Evolutionary conservation across 2,888 invertebrate genomes (phyloP), one percentile per base, ranked within the genome.

Genomic region (Mellilla xanthometata): DNA sequence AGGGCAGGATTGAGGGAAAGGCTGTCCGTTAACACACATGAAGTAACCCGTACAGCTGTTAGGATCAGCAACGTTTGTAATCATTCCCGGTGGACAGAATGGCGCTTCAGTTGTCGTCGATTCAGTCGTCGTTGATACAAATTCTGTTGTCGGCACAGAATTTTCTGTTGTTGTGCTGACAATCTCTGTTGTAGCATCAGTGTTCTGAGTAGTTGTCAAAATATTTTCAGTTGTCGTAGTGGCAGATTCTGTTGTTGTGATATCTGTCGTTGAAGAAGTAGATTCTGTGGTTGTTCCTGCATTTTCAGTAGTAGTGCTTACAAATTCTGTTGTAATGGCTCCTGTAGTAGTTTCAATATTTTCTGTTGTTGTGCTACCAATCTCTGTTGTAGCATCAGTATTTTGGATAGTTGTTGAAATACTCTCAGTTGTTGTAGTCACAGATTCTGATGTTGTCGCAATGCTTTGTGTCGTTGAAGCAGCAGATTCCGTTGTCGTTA

Each of bases 311-410:
- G 26, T 30, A 12, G 43, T 12, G 7, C 19, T 3, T 3, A 4
- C 33, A 4, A n/a, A n/a, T n/a, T 11, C 26, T 11, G 15, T 28
- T 32, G 46, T 36, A 11, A 34, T 5, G 1, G 32, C 19, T 15
- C 15, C 15, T 3, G 13, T 2, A 15, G 1, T 13, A 35, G 2
- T 9, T 15, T 42, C n/a, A n/a, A n/a, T n/a, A n/a, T n/a, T n/a
- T n/a, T n/a, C n/a, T n/a, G n/a, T n/a, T n/a, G n/a, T n/a, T n/a
- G n/a, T n/a, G n/a, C n/a, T n/a, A n/a, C n/a, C n/a, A n/a, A n/a
- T n/a, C n/a, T n/a, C n/a, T n/a, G n/a, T n/a, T n/a, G n/a, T n/a
- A n/a, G n/a, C n/a, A n/a, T n/a, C n/a, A n/a, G n/a, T n/a, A n/a
- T n/a, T n/a, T n/a, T n/a, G n/a, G n/a, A n/a, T n/a, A n/a, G n/a